Conservation (phyloP, 1,140 invertebrate genomes). For the Heliothis subflexa region DNA sequence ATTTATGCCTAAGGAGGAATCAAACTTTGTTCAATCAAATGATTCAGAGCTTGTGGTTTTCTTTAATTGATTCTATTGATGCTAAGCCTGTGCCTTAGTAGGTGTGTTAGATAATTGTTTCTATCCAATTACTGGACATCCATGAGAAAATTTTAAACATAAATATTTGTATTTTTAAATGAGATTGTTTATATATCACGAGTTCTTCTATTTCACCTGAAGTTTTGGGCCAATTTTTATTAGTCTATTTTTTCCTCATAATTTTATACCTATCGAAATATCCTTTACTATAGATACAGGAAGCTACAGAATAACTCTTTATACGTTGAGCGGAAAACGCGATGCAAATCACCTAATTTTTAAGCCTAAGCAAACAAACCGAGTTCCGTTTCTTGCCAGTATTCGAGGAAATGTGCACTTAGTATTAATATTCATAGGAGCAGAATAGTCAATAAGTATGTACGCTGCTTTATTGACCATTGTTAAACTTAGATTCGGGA, state of each 20-base stretch:
- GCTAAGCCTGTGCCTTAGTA: too few species aligned
- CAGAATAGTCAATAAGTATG: slow-evolving; percentile 31
- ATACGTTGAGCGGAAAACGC: slow-evolving; percentile 17
- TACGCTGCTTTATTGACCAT: slow-evolving; percentile 12
- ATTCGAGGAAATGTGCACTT: slow-evolving; percentile 40
- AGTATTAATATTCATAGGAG: slow-evolving; percentile 45
- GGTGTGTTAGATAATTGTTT: too few species aligned
- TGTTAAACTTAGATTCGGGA: slow-evolving; percentile 25
- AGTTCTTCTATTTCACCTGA: too few species aligned
- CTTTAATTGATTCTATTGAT: too few species aligned
- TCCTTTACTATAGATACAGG: slow-evolving; percentile 5
- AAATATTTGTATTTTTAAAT: too few species aligned
- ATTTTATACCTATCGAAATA: too few species aligned
- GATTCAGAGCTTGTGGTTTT: background rate
- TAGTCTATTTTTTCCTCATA: background rate
- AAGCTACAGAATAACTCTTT: slow-evolving; percentile 4
- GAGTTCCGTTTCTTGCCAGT: slow-evolving; percentile 35
- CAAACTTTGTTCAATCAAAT: background rate
- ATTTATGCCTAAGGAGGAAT: background rate
- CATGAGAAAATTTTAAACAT: too few species aligned
- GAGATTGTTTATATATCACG: too few species aligned
- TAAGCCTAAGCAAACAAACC: slow-evolving; percentile 32
- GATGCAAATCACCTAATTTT: slow-evolving; percentile 45
- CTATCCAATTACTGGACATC: too few species aligned
- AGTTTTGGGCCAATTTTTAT: too few species aligned